Evolutionary conservation across 1,140 invertebrate species (phyloP).

Genomic region (Trachelipus rathkii): DNA sequence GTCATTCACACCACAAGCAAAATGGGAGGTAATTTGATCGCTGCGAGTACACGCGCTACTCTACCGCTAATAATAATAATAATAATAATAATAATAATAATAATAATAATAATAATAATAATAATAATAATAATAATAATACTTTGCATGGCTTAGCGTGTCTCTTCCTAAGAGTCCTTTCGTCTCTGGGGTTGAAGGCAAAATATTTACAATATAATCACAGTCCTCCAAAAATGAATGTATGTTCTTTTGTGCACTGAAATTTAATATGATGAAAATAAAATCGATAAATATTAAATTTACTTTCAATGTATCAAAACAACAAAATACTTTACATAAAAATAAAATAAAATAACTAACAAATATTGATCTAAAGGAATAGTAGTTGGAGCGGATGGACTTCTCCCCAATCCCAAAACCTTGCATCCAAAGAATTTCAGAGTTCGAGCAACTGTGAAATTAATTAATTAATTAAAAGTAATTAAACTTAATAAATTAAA

Average conservation of each 20-base stretch:
- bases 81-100: too few species aligned
- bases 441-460: conserved; percentile 51
- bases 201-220: conserved; percentile 59
- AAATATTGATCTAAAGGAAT: neutral
- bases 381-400: conserved; percentile 18
- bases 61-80: too few species aligned
- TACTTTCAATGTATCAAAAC: too few species aligned
- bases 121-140: too few species aligned
- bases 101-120: too few species aligned
- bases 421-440: conserved; percentile 52
- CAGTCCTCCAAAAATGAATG: conserved; percentile 53
- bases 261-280: too few species aligned
- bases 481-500: neutral
- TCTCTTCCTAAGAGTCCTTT: conserved; percentile 54
- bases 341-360: neutral
- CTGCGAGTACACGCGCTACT: too few species aligned
- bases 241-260: conserved; percentile 48
- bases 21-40: too few species aligned
- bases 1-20: too few species aligned
- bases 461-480: conserved; percentile 13
- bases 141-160: conserved; percentile 49
- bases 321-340: too few species aligned
- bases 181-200: conserved; percentile 58
- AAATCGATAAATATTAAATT: too few species aligned
- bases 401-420: conserved; percentile 49